Percentiles rank a stretch among this genome's conserved stretches.
These are phyloP conservation scores for Oligia strigilis DNA, from an alignment of 2,888 invertebrate species.

Conservation along the genomic window DNA sequence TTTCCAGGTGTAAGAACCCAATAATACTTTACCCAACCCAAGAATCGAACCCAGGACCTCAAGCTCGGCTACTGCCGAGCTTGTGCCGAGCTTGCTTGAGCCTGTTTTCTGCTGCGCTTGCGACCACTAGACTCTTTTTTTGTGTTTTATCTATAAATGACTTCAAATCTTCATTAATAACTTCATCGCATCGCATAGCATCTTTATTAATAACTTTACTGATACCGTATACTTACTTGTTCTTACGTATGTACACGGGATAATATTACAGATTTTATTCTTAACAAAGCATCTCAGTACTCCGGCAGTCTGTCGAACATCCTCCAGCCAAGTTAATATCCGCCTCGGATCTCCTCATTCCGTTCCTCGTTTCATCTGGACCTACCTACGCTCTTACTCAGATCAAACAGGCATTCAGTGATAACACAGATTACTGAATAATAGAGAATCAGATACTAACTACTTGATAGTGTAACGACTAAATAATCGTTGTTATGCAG, in stretches of 20 bases:
- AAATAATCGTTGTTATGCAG: slow-evolving; percentile 36
- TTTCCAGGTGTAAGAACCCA: background rate
- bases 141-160: background rate
- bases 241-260: too few species aligned
- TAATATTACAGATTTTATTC: background rate
- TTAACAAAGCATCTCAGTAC: slow-evolving; percentile 38
- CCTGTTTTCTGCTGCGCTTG: background rate
- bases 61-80: background rate
- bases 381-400: slow-evolving; percentile 29
- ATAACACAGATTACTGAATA: slow-evolving; percentile 40
- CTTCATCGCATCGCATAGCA: background rate
- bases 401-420: slow-evolving; percentile 2
- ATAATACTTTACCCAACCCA: background rate
- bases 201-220: background rate
- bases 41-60: background rate
- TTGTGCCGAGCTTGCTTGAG: too few species aligned
- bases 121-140: background rate
- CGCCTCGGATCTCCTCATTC: slow-evolving; percentile 70
- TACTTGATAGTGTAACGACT: slow-evolving; percentile 46
- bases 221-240: background rate
- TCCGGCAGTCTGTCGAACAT: slow-evolving; percentile 62
- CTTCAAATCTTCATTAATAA: background rate
- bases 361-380: slow-evolving; percentile 64
- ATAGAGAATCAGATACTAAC: slow-evolving; percentile 22
- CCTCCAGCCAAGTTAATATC: slow-evolving; percentile 76